Conservation (phyloP, 2,113 vertebrate genomes). For the Leptosomus discolor region DNA sequence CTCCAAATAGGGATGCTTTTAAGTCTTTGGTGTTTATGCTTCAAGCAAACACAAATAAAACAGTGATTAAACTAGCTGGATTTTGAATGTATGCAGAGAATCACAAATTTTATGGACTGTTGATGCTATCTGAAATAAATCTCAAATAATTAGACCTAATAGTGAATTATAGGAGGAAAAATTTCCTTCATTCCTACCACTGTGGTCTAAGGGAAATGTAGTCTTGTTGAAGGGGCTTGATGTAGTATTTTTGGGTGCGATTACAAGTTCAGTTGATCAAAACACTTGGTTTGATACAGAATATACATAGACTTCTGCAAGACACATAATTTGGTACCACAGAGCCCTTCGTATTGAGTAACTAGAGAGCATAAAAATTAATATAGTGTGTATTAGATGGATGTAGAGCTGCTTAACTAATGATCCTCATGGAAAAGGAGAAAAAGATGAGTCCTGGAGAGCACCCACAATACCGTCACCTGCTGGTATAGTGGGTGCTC, state of each 20-base stretch:
- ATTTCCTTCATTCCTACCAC: background rate
- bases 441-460: too few relatives aligned
- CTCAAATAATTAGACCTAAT: background rate
- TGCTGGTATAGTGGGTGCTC: background rate
- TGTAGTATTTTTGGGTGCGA: background rate
- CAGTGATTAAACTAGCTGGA: background rate
- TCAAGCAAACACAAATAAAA: slow-evolving; percentile 52
- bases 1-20: background rate
- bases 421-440: too few relatives aligned
- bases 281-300: background rate
- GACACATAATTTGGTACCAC: background rate
- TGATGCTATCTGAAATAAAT: background rate
- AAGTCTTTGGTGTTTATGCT: slow-evolving; percentile 50
- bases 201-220: background rate
- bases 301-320: background rate
- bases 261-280: background rate
- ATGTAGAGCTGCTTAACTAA: background rate
- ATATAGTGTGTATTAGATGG: background rate
- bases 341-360: background rate
- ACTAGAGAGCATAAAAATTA: background rate
- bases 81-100: background rate
- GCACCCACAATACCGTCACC: too few relatives aligned
- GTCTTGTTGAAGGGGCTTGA: background rate
- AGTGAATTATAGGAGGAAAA: background rate
- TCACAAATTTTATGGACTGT: background rate